These are phyloP conservation scores for Crotophaga sulcirostris DNA, from an alignment of 2,113 vertebrate genomes.

Conservation along the genomic window DNA sequence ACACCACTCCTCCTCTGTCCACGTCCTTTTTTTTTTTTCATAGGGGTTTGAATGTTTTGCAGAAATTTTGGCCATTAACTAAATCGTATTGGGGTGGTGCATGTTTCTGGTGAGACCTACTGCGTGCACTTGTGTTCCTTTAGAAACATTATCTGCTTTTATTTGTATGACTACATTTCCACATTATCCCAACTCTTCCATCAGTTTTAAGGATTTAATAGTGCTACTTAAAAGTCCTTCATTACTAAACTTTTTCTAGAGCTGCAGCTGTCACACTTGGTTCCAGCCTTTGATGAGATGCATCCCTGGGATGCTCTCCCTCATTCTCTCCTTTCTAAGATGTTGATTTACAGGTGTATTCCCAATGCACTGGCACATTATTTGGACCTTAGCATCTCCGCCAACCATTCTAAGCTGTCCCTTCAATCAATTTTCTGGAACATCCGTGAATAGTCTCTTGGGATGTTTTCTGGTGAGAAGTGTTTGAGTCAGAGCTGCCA, in stretches of 20 bases:
- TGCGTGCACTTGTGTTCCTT: neutral
- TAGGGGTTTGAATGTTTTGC: neutral
- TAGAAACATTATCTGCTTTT: neutral
- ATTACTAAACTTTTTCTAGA: neutral
- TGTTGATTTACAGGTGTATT: neutral
- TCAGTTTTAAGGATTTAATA: neutral
- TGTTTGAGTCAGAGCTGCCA: neutral
- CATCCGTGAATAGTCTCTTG: neutral
- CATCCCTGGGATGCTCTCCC: neutral
- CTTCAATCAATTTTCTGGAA: neutral
- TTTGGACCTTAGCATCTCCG: neutral
- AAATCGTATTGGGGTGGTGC: neutral
- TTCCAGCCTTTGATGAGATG: neutral
- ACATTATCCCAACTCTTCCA: neutral
- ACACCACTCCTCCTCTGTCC: no score
- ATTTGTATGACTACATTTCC: neutral
- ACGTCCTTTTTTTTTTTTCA: neutral
- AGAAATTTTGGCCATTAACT: neutral
- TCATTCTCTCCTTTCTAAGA: neutral
- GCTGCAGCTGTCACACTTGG: neutral
- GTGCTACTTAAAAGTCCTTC: neutral
- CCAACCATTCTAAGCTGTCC: neutral
- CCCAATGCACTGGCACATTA: neutral
- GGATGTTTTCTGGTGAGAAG: neutral
- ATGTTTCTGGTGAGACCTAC: neutral